These are phyloP conservation scores for Andrena camellia DNA, from an alignment of 2,888 invertebrate species.

Conservation along the genomic window DNA sequence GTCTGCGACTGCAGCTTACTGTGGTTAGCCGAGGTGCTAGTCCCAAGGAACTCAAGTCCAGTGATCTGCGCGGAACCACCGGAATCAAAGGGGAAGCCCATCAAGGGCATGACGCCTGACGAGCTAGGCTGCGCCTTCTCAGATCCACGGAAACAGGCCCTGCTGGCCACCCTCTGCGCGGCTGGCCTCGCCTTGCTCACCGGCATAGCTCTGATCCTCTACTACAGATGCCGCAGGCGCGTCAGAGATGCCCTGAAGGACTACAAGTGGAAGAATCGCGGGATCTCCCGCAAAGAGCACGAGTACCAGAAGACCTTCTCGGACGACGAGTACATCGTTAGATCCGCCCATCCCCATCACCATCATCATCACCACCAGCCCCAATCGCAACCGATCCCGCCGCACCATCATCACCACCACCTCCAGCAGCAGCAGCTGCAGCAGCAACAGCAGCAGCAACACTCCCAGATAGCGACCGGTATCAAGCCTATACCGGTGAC, in stretches of 20 bases:
- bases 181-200: constrained; percentile 91
- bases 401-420: constrained; percentile 81
- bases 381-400: constrained; percentile 83
- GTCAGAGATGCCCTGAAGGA: constrained; percentile 94
- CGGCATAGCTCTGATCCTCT: constrained; percentile 89
- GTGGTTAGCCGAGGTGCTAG: constrained; percentile 92
- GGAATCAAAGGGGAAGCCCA: constrained; percentile 89
- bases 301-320: constrained; percentile 96
- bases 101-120: constrained; percentile 89
- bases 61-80: constrained; percentile 92
- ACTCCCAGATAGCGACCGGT: constrained; percentile 83
- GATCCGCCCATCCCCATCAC: constrained; percentile 88
- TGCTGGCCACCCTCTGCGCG: constrained; percentile 91
- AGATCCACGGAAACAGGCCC: constrained; percentile 92
- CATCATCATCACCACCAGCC: constrained; percentile 84
- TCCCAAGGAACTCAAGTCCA: constrained; percentile 89
- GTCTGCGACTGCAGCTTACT: constrained; percentile 92
- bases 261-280: constrained; percentile 92
- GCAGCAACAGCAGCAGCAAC: constrained; percentile 84
- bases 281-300: constrained; percentile 91
- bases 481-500: constrained; percentile 93
- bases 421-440: constrained; percentile 82
- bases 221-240: constrained; percentile 92
- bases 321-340: constrained; percentile 93
- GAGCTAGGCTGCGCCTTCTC: constrained; percentile 93